Evolutionary conservation across 1,140 invertebrate species (phyloP).

Genomic region (Achatina immaculata): DNA sequence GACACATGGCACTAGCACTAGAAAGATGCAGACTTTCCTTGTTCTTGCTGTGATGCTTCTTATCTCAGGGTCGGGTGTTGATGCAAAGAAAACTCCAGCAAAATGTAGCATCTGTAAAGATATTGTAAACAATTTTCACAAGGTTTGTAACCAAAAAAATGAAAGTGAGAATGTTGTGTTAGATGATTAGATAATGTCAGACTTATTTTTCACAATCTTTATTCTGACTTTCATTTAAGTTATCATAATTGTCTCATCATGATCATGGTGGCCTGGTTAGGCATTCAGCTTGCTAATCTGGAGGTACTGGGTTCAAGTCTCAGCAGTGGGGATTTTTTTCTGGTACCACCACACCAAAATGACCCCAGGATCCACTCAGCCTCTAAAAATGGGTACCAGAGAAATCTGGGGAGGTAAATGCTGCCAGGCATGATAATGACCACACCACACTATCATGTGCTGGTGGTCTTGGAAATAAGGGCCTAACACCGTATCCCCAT

Average conservation of each 20-base stretch:
- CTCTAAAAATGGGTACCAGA: too few relatives aligned
- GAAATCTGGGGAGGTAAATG: too few relatives aligned
- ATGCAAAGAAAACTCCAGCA: constrained; percentile 5
- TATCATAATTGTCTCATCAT: background rate
- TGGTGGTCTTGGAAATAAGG: too few relatives aligned
- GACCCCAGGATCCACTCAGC: too few relatives aligned
- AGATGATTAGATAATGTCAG: background rate
- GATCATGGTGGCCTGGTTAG: too few relatives aligned
- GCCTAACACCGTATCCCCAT: too few relatives aligned
- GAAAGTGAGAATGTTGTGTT: background rate
- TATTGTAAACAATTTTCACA: constrained; percentile 49
- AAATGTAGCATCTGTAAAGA: constrained; percentile 48
- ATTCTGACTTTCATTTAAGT: background rate
- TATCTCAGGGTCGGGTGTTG: background rate
- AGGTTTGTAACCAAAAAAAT: constrained; percentile 38
- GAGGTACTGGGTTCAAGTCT: too few relatives aligned
- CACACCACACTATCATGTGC: too few relatives aligned
- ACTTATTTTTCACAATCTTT: background rate
- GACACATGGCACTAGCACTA: background rate
- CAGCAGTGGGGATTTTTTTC: too few relatives aligned
- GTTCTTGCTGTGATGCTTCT: background rate
- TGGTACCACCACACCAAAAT: too few relatives aligned
- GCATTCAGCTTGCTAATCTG: too few relatives aligned
- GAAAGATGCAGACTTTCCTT: background rate
- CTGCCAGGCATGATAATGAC: too few relatives aligned